Evolutionary conservation across 2,797 vertebrate genomes (phyloP), one percentile per base, ranked within the genome.

Genomic region (Neosilurus hyrtlii): DNA sequence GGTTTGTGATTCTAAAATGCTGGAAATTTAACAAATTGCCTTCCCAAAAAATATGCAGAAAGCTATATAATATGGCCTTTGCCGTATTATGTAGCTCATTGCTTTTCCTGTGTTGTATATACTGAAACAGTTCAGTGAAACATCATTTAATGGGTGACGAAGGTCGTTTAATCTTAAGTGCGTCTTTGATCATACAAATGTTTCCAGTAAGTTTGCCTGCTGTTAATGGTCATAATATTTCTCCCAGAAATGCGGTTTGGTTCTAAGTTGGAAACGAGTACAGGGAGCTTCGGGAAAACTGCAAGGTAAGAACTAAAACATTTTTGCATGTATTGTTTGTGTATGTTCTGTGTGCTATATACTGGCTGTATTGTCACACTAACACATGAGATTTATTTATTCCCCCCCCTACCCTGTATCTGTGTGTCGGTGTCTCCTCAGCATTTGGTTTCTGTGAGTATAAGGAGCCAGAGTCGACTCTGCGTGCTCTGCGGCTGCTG

Each of bases 361-460:
- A 49, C 22, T 24, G 49, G 12, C 20, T 43, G 1, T n/a, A 62
- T 15, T 24, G 43, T 62, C 61, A 49, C 11, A n/a, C 56, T 61
- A 4, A 57, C 72, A 30, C 6, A 8, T 37, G 37, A 11, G 54
- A 30, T 30, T 30, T 30, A 30, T 30, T 30, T 30, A 30, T 30
- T 30, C n/a, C n/a, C n/a, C n/a, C n/a, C n/a, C 30, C 2, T 30
- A 30, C 30, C 43, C 8, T 43, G 43, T 43, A 43, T 43, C 43
- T 90, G 57, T 61, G 57, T 16, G 2, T 56, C 6, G 11, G n/a
- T 74, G 2, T 75, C 37, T 75, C 35, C 14, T 20, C 91, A 99
- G 98, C 98, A 2, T 99, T 99, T 91, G 98, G 98, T 52, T 99
- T 99, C 93, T 99, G 98, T 90, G 98, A 99, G 86, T 99, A 99